Percentiles rank a stretch among this genome's conserved stretches.
Evolutionary conservation across 2,888 invertebrate species (phyloP).

Genomic region (Melolontha melolontha): DNA sequence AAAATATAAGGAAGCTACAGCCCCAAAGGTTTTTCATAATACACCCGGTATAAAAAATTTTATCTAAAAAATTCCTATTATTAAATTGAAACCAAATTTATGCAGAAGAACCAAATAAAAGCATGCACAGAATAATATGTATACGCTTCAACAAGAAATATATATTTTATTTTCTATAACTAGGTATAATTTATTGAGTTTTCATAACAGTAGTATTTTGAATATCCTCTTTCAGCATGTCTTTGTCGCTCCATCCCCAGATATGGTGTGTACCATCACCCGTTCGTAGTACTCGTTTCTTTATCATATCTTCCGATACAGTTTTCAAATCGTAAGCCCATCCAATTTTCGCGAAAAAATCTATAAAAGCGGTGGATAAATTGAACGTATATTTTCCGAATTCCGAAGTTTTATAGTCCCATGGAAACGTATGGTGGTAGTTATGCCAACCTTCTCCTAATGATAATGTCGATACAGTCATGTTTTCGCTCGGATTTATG

Average conservation of each 20-base stretch:
- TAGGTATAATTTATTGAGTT: slow-evolving; percentile 47
- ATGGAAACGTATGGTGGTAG: slow-evolving; percentile 88
- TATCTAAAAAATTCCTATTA: too few species aligned
- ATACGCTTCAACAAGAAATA: neutral
- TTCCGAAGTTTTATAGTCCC: slow-evolving; percentile 88
- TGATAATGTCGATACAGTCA: slow-evolving; percentile 73
- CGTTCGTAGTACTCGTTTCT: slow-evolving; percentile 78
- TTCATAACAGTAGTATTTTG: slow-evolving; percentile 58
- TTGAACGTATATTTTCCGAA: slow-evolving; percentile 80
- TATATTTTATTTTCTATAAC: neutral
- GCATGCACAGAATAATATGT: too few species aligned
- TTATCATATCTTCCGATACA: slow-evolving; percentile 77
- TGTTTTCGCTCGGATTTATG: slow-evolving; percentile 39
- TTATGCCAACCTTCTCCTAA: slow-evolving; percentile 89
- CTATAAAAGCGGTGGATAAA: slow-evolving; percentile 82
- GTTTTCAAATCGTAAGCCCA: slow-evolving; percentile 90
- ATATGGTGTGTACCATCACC: slow-evolving; percentile 80
- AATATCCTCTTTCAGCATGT: slow-evolving; percentile 67
- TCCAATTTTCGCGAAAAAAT: slow-evolving; percentile 84
- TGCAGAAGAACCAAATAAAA: too few species aligned
- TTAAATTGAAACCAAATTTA: too few species aligned
- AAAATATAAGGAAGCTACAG: too few species aligned
- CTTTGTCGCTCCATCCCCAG: slow-evolving; percentile 86
- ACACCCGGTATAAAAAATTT: too few species aligned
- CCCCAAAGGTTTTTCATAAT: too few species aligned